Evolutionary conservation across 2,888 invertebrate genomes (phyloP).

Genomic region (Tinea trinotella): DNA sequence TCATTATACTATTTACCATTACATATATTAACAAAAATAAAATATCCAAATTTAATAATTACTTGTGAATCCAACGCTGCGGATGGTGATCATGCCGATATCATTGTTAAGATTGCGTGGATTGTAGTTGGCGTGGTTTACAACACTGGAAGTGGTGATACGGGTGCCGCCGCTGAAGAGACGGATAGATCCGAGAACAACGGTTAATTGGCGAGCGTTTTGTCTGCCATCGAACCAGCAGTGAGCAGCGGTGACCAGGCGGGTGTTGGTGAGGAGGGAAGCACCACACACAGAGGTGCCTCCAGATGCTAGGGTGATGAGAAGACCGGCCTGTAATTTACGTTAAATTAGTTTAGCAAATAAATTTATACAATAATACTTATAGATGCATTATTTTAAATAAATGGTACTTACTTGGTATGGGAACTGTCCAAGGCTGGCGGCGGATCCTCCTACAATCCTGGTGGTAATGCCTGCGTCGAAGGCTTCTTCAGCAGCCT

Average conservation of each 20-base stretch:
- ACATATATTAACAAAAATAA: background rate
- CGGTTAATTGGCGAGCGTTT: constrained; percentile 7
- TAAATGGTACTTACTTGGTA: constrained; percentile 26
- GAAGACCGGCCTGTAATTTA: constrained; percentile 29
- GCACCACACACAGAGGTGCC: constrained; percentile 23
- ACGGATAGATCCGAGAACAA: constrained; percentile 15
- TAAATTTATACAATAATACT: background rate
- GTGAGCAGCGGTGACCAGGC: constrained; percentile 24
- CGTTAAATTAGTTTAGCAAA: background rate
- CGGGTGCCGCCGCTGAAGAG: constrained; percentile 18
- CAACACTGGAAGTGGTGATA: constrained; percentile 3
- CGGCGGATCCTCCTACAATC: constrained; percentile 33
- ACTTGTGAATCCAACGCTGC: constrained; percentile 1
- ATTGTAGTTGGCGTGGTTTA: constrained; percentile 17
- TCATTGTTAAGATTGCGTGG: constrained; percentile 18
- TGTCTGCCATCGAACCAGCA: constrained; percentile 23
- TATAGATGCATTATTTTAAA: background rate
- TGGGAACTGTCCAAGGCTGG: constrained; percentile 28
- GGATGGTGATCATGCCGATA: constrained; percentile 14
- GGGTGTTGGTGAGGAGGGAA: constrained; percentile 23
- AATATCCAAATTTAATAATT: background rate
- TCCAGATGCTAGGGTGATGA: constrained; percentile 26
- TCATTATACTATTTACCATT: background rate
- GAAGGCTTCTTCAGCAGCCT: constrained; percentile 22
- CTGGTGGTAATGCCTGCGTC: constrained; percentile 28